Evolutionary conservation across 2,113 vertebrate genomes (phyloP).

Genomic region (Cryptomyrus ogoouensis): DNA sequence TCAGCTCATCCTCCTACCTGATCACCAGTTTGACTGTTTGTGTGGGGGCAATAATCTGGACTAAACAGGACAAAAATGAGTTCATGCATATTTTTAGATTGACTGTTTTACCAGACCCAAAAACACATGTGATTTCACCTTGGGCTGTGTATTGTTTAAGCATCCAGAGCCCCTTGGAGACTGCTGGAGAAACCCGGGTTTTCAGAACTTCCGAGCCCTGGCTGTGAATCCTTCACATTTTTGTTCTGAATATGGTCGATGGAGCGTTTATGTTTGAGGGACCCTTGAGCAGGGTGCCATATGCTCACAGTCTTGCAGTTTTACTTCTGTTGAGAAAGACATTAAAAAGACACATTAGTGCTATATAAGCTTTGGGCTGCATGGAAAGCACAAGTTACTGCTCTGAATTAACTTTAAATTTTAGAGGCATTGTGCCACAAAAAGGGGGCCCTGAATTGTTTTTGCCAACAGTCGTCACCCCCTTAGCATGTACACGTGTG

Average conservation of each 20-base stretch:
- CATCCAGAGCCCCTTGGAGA: background rate
- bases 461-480: background rate
- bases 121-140: background rate
- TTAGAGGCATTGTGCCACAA: background rate
- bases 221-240: background rate
- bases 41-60: background rate
- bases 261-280: background rate
- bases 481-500: conserved; percentile 4
- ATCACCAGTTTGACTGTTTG: background rate
- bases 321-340: background rate
- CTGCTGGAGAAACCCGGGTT: background rate
- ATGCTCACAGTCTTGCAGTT: background rate
- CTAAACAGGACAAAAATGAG: background rate
- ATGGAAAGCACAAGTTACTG: background rate
- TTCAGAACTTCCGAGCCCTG: background rate
- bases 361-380: background rate
- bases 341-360: background rate
- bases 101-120: background rate
- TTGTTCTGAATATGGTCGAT: background rate
- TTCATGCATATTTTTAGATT: background rate
- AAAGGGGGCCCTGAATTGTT: background rate
- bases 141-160: background rate
- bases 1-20: background rate
- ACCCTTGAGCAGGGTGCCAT: background rate
- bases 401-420: background rate